phyloP scores from a whole-genome alignment of 2,888 invertebrate species.

The Sarcophaga caerulescens region DNA sequence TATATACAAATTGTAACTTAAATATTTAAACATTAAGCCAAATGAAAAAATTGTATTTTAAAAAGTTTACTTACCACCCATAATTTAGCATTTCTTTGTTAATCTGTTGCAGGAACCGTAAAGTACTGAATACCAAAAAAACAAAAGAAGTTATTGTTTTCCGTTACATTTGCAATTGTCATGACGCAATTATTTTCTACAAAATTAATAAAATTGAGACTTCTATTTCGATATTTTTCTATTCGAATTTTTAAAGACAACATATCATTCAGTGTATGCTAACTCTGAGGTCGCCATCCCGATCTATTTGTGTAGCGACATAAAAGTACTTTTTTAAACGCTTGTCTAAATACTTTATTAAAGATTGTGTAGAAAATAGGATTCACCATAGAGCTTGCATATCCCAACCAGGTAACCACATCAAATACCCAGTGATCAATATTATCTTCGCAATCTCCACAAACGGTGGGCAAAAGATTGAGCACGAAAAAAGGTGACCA shows the following conservation, averaged over 20 bases:
- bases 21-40: too few species aligned
- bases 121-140: too few species aligned
- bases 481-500: conserved; percentile 98
- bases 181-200: neutral
- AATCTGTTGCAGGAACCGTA: too few species aligned
- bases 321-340: conserved; percentile 92
- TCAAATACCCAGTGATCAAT: conserved; percentile 91
- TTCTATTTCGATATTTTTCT: neutral
- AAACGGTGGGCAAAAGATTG: conserved; percentile 92
- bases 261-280: conserved; percentile 72
- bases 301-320: conserved; percentile 86
- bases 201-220: neutral
- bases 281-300: conserved; percentile 83
- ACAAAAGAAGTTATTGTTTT: neutral
- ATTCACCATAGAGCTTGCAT: conserved; percentile 96
- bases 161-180: neutral
- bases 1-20: too few species aligned
- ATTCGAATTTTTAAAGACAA: neutral
- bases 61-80: too few species aligned
- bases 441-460: conserved; percentile 89
- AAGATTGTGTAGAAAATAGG: conserved; percentile 98
- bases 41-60: too few species aligned
- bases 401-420: conserved; percentile 95
- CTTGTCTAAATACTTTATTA: conserved; percentile 95
- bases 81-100: too few species aligned